These are phyloP conservation scores for Scomber scombrus DNA, from an alignment of 2,113 vertebrate species.

Conservation along the genomic window DNA sequence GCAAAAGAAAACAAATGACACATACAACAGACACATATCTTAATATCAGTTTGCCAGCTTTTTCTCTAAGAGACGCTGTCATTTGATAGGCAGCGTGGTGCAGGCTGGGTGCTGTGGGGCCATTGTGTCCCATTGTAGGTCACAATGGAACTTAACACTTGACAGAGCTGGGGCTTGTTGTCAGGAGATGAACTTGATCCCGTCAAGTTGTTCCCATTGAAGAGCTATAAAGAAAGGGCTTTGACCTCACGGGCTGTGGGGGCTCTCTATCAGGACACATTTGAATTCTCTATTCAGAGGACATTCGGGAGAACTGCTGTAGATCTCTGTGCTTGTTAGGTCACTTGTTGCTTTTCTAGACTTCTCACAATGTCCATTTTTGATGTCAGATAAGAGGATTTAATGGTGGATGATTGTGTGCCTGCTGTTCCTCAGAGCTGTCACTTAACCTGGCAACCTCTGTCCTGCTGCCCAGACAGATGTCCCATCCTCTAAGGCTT, in stretches of 20 bases:
- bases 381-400: conserved; percentile 14
- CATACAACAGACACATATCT: conserved; percentile 28
- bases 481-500: conserved; percentile 46
- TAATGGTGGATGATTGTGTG: neutral
- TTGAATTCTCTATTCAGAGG: conserved; percentile 49
- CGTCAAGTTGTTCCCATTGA: conserved; percentile 78
- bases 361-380: neutral
- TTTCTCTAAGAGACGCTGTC: conserved; percentile 61
- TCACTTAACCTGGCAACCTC: conserved; percentile 52
- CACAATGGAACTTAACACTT: conserved; percentile 87
- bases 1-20: neutral
- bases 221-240: conserved; percentile 75
- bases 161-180: conserved; percentile 81
- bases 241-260: conserved; percentile 71
- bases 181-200: conserved; percentile 86
- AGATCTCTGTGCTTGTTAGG: conserved; percentile 20
- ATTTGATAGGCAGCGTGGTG: conserved; percentile 66
- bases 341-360: conserved; percentile 5
- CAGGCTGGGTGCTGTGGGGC: conserved; percentile 65
- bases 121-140: conserved; percentile 82
- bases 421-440: neutral
- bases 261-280: conserved; percentile 49
- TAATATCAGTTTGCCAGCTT: conserved; percentile 63
- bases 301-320: conserved; percentile 11
- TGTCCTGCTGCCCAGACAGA: conserved; percentile 42